Conservation (phyloP, 2,797 vertebrate species). For the Pseudocheirus occidentalis region DNA sequence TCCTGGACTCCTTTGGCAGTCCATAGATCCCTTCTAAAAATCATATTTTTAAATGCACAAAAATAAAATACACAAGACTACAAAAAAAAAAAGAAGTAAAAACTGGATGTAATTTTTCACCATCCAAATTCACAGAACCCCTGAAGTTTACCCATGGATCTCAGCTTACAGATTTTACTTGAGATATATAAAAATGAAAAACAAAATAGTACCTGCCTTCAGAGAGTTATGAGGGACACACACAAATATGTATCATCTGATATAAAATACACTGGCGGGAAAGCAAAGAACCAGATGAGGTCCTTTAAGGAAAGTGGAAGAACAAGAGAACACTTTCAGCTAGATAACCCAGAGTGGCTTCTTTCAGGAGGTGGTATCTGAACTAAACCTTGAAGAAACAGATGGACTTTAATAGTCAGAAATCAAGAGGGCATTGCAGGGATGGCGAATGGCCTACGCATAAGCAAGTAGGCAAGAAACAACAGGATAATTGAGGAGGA, state of each 20-base stretch:
- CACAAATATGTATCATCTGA: background rate
- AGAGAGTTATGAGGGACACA: background rate
- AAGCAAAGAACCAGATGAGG: background rate
- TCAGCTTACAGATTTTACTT: background rate
- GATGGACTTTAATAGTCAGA: background rate
- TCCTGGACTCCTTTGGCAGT: too few species aligned
- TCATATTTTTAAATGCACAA: background rate
- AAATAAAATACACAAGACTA: too few species aligned
- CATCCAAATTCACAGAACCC: too few species aligned
- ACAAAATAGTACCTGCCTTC: background rate
- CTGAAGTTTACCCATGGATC: too few species aligned
- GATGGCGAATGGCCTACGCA: background rate
- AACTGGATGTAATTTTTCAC: too few species aligned
- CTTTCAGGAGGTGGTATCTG: background rate
- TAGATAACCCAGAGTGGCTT: background rate
- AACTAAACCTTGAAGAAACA: background rate
- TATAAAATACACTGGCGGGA: background rate
- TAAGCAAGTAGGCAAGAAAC: background rate
- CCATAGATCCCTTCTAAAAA: background rate
- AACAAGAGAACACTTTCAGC: background rate
- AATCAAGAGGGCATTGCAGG: background rate
- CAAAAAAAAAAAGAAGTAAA: too few species aligned
- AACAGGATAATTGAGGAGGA: background rate
- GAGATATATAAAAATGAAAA: background rate
- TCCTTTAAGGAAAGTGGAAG: background rate